Evolutionary conservation across 1,140 invertebrate species (phyloP).

Genomic region (Paraescarpia echinospica): DNA sequence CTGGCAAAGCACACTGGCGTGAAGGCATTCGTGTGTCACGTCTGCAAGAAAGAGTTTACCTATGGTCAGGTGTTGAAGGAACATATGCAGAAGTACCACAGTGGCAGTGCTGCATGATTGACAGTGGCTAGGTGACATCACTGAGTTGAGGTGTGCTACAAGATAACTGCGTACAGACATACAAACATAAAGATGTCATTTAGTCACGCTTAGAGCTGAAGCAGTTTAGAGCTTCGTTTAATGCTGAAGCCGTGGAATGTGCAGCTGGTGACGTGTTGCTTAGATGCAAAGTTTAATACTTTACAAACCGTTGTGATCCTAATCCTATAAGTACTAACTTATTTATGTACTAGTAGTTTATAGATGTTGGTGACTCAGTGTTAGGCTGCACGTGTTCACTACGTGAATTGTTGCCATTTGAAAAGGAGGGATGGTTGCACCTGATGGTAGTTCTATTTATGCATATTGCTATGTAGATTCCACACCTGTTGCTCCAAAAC

Average conservation of each 20-base stretch:
- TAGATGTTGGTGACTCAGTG: no score
- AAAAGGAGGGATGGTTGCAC: background rate
- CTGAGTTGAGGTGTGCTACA: background rate
- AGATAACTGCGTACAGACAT: no score
- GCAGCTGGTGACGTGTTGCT: background rate
- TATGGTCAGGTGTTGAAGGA: conserved; percentile 69
- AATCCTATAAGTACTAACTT: background rate
- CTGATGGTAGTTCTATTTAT: background rate
- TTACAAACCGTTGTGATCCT: background rate
- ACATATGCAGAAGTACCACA: conserved; percentile 51
- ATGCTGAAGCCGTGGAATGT: no score
- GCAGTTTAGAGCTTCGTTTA: no score
- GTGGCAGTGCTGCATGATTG: background rate
- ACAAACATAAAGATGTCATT: no score
- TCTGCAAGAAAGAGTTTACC: conserved; percentile 69
- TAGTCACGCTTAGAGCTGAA: no score
- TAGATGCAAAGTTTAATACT: background rate
- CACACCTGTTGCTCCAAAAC: background rate
- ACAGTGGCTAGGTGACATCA: background rate
- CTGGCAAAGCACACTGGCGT: conserved; percentile 38
- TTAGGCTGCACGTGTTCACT: no score
- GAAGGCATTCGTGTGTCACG: conserved; percentile 65
- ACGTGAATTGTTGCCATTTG: background rate
- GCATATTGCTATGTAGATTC: background rate
- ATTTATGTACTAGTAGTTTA: background rate